phyloP scores from a whole-genome alignment of 2,113 vertebrate genomes.

The Capricornis sumatraensis region DNA sequence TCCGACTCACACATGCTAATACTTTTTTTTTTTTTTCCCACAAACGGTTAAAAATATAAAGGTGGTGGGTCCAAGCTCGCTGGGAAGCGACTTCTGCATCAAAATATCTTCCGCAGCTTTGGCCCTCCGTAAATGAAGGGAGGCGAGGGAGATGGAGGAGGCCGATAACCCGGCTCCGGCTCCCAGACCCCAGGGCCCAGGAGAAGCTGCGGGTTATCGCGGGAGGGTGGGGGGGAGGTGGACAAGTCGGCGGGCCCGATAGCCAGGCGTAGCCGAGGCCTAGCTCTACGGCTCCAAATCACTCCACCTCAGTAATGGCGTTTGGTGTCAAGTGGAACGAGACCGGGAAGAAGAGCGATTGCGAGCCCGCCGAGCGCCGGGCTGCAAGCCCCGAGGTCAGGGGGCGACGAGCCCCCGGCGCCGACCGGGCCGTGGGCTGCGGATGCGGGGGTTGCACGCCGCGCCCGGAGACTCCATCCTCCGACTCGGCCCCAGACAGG shows the following conservation, averaged over 20 bases:
- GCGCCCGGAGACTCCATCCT: conserved; percentile 63
- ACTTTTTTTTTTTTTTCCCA: neutral
- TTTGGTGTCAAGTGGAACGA: conserved; percentile 79
- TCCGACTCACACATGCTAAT: neutral
- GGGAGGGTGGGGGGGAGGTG: conserved; percentile 27
- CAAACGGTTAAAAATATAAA: conserved; percentile 56
- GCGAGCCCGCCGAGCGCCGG: neutral
- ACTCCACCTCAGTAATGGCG: conserved; percentile 91
- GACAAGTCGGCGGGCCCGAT: conserved; percentile 71
- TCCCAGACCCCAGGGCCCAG: neutral
- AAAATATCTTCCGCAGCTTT: neutral
- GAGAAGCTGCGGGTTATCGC: conserved; percentile 25
- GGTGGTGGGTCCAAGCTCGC: neutral
- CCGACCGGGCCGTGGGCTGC: neutral
- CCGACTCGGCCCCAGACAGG: conserved; percentile 75
- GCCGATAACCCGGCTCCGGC: neutral
- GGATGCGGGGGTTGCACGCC: conserved; percentile 32
- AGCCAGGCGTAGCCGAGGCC: conserved; percentile 84
- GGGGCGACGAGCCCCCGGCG: neutral
- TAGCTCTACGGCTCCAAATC: conserved; percentile 78
- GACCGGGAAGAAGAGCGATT: conserved; percentile 16
- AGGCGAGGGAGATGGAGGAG: neutral
- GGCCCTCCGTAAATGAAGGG: neutral
- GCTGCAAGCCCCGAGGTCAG: neutral
- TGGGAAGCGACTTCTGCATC: conserved; percentile 21